Conservation (phyloP, 2,113 vertebrate genomes). For the Pygoscelis adeliae region DNA sequence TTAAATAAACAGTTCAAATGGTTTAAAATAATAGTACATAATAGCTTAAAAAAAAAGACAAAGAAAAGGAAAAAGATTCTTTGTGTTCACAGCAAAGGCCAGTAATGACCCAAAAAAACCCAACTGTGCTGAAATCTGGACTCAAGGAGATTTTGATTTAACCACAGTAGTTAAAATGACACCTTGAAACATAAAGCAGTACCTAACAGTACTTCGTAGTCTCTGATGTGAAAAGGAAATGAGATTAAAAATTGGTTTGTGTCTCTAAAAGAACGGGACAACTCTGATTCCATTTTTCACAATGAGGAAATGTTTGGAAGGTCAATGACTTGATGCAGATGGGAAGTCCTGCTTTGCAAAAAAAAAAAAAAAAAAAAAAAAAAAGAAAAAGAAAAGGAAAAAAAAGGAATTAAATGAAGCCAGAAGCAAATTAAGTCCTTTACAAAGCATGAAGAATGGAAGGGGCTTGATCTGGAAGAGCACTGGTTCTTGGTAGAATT, state of each 20-base stretch:
- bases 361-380: background rate
- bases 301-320: constrained; percentile 11
- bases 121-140: constrained; percentile 28
- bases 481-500: background rate
- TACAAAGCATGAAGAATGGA: background rate
- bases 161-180: constrained; percentile 22
- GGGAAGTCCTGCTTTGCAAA: background rate
- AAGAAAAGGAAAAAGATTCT: constrained; percentile 16
- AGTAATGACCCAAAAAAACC: constrained; percentile 35
- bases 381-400: background rate
- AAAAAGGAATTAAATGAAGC: background rate
- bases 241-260: constrained; percentile 8
- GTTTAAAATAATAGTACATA: constrained; percentile 16
- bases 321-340: background rate
- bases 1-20: constrained; percentile 46
- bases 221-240: constrained; percentile 8
- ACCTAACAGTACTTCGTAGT: background rate
- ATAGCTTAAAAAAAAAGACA: constrained; percentile 10
- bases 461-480: background rate
- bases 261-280: background rate
- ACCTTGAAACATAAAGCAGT: constrained; percentile 19
- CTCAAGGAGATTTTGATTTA: constrained; percentile 38
- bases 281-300: background rate
- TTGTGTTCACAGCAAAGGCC: constrained; percentile 32
- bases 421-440: background rate